phyloP scores from a whole-genome alignment of 2,888 invertebrate species.

The Vanessa cardui region DNA sequence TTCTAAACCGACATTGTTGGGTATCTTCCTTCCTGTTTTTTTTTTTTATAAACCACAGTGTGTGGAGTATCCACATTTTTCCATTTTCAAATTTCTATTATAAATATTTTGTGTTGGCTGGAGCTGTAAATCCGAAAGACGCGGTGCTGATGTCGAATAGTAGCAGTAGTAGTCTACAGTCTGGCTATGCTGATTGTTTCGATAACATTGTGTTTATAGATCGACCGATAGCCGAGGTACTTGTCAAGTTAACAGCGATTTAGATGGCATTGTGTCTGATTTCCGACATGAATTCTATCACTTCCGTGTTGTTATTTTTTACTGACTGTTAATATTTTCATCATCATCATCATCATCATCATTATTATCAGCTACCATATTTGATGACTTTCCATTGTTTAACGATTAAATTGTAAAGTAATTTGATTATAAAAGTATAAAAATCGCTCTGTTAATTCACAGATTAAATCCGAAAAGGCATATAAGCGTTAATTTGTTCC shows the following conservation, averaged over 20 bases:
- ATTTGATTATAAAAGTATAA: neutral
- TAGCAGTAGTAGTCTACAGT: conserved; percentile 40
- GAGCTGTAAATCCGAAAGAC: neutral
- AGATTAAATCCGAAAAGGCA: neutral
- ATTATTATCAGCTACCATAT: neutral
- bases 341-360: too few species aligned
- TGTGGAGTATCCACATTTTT: neutral
- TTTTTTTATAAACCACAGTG: conserved; percentile 9
- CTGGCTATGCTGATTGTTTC: conserved; percentile 39
- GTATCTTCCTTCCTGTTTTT: conserved; percentile 27
- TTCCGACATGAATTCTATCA: conserved; percentile 14
- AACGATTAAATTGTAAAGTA: neutral
- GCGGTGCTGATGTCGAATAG: conserved; percentile 12
- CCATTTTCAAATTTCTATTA: conserved; percentile 15
- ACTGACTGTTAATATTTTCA: too few species aligned
- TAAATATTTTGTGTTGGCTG: neutral
- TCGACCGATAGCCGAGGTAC: conserved; percentile 53
- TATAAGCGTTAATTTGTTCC: neutral
- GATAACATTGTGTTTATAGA: conserved; percentile 61
- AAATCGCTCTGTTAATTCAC: neutral
- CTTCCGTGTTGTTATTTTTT: neutral
- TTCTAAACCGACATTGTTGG: conserved; percentile 22
- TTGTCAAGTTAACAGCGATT: conserved; percentile 23
- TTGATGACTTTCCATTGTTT: neutral
- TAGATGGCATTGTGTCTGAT: conserved; percentile 29